These are phyloP conservation scores for Chrosomus eos DNA, from an alignment of 2,797 vertebrate species.

Conservation along the genomic window DNA sequence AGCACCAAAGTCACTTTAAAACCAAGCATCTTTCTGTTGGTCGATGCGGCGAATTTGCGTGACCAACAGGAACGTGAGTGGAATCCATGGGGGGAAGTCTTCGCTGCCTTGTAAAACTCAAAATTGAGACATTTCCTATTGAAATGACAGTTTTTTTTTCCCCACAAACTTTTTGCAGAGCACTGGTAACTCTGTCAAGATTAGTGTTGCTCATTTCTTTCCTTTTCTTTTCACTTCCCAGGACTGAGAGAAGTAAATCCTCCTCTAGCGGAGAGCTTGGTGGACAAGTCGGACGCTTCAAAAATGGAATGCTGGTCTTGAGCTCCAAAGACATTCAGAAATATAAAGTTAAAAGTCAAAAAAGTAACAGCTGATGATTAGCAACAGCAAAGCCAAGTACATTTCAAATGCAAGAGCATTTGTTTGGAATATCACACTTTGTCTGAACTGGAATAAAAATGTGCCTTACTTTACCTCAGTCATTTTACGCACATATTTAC, in stretches of 20 bases:
- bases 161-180: not conserved
- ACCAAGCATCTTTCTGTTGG: not conserved
- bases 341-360: slow-evolving; percentile 81
- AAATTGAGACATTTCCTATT: not conserved
- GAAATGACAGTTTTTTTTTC: not conserved
- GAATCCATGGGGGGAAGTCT: not conserved
- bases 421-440: not conserved
- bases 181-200: not conserved
- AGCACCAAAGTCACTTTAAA: not conserved
- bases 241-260: slow-evolving; percentile 77
- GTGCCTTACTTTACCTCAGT: not conserved
- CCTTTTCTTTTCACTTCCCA: slow-evolving; percentile 56
- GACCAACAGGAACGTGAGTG: not conserved
- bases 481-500: not conserved
- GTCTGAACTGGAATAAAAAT: not conserved
- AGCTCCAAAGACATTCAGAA: slow-evolving; percentile 88
- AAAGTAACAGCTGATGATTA: slow-evolving; percentile 60
- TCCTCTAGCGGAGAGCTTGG: slow-evolving; percentile 74
- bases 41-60: not conserved
- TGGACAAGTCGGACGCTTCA: slow-evolving; percentile 92
- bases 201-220: not conserved
- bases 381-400: not conserved
- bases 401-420: too few species aligned
- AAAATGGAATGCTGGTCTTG: slow-evolving; percentile 89
- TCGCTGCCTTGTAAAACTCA: not conserved